Percentiles rank a stretch among this genome's conserved stretches.
phyloP scores from a whole-genome alignment of 2,888 invertebrate species.

The Rugalucina vietnamica region DNA sequence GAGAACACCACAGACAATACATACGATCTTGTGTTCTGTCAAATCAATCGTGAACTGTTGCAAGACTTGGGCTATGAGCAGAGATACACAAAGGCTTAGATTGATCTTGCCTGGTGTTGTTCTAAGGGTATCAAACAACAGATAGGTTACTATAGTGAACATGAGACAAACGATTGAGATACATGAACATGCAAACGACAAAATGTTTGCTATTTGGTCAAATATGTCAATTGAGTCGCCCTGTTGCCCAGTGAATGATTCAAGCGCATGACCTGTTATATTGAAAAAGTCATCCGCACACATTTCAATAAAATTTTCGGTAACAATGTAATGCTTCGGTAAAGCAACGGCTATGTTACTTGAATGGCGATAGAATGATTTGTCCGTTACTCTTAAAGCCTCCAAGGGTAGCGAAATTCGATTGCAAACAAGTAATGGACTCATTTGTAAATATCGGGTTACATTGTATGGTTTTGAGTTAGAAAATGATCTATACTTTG shows the following conservation, averaged over 20 bases:
- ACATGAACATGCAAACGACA: neutral
- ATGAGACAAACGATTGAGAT: neutral
- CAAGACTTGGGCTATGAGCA: neutral
- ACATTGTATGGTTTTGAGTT: too few relatives aligned
- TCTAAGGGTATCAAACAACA: neutral
- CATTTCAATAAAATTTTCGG: neutral
- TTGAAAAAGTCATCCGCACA: neutral
- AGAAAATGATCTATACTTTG: too few relatives aligned
- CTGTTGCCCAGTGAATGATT: too few relatives aligned
- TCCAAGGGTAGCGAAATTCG: neutral
- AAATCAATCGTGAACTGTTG: neutral
- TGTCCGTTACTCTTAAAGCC: neutral
- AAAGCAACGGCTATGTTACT: neutral
- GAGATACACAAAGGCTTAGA: neutral
- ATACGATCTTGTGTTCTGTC: neutral
- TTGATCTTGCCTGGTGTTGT: neutral
- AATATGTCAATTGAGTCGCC: neutral
- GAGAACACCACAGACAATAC: neutral
- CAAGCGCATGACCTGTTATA: too few relatives aligned
- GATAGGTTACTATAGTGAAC: neutral
- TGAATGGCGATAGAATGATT: neutral
- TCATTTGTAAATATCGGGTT: too few relatives aligned
- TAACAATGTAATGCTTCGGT: neutral
- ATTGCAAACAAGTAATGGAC: neutral
- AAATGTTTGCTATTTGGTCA: neutral